Evolutionary conservation across 2,888 invertebrate species (phyloP).

Genomic region (Microchrysa polita): DNA sequence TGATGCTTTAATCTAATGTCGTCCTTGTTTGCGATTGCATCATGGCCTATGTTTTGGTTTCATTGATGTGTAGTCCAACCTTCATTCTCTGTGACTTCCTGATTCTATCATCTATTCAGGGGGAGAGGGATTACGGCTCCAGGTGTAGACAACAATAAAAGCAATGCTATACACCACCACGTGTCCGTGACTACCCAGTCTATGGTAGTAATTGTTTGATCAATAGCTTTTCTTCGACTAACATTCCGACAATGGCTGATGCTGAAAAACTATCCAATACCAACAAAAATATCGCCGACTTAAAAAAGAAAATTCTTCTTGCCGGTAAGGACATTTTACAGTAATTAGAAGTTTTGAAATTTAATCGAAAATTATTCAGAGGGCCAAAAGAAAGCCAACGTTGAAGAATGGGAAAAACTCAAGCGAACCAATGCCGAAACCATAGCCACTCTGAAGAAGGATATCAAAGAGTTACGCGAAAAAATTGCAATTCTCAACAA

Average conservation of each 20-base stretch:
- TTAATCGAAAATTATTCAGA: constrained; percentile 68
- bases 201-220: constrained; percentile 1
- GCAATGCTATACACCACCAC: no score
- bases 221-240: background rate
- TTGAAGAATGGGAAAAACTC: constrained; percentile 81
- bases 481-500: constrained; percentile 66
- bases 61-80: no score
- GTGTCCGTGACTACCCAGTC: no score
- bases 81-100: no score
- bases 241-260: constrained; percentile 53
- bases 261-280: constrained; percentile 60
- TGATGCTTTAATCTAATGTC: no score
- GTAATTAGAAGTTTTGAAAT: no score
- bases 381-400: constrained; percentile 85
- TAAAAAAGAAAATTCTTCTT: constrained; percentile 86
- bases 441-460: constrained; percentile 77
- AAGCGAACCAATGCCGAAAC: constrained; percentile 76
- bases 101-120: no score
- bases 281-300: constrained; percentile 82
- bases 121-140: no score
- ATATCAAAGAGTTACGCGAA: constrained; percentile 72
- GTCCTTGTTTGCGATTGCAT: no score
- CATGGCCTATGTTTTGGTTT: no score
- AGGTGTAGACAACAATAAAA: no score
- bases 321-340: constrained; percentile 79